Evolutionary conservation across 1,140 invertebrate species (phyloP).

Genomic region (Scaptodrosophila lebanonensis): DNA sequence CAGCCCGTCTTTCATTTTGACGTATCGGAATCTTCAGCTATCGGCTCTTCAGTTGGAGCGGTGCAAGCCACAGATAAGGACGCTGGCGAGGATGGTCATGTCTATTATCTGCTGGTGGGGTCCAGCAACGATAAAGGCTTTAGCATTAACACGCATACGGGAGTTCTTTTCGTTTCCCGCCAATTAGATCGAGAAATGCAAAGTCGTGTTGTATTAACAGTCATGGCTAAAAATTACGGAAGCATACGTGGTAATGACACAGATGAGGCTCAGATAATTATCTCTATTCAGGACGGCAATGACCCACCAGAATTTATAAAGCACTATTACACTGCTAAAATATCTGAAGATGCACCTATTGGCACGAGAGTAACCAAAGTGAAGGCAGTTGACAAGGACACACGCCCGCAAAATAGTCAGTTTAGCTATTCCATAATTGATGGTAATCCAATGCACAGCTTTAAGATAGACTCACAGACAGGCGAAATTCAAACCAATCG

Average conservation of each 20-base stretch:
- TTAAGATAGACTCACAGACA: slow-evolving; percentile 91
- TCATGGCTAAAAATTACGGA: slow-evolving; percentile 95
- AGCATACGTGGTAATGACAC: slow-evolving; percentile 96
- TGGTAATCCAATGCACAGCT: slow-evolving; percentile 89
- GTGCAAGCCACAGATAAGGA: slow-evolving; percentile 95
- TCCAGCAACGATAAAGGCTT: slow-evolving; percentile 95
- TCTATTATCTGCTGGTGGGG: slow-evolving; percentile 95
- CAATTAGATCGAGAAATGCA: slow-evolving; percentile 93
- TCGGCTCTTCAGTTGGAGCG: slow-evolving; percentile 90
- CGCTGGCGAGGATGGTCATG: slow-evolving; percentile 91
- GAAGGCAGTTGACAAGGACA: slow-evolving; percentile 93
- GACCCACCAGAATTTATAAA: slow-evolving; percentile 95
- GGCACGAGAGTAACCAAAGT: slow-evolving; percentile 88
- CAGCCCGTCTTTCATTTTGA: slow-evolving; percentile 95
- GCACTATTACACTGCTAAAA: slow-evolving; percentile 84
- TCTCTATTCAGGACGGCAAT: slow-evolving; percentile 96
- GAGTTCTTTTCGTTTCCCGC: slow-evolving; percentile 88
- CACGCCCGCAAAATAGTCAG: slow-evolving; percentile 92
- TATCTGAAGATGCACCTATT: slow-evolving; percentile 86
- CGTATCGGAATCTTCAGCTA: slow-evolving; percentile 93
- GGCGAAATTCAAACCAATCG: slow-evolving; percentile 89
- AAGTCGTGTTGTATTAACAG: slow-evolving; percentile 91
- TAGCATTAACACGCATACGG: slow-evolving; percentile 89
- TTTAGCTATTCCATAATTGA: slow-evolving; percentile 94
- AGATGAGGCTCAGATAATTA: slow-evolving; percentile 94